Base-by-base conservation (phyloP, 2,113 vertebrate species). In the Lethenteron reissneri region DNA sequence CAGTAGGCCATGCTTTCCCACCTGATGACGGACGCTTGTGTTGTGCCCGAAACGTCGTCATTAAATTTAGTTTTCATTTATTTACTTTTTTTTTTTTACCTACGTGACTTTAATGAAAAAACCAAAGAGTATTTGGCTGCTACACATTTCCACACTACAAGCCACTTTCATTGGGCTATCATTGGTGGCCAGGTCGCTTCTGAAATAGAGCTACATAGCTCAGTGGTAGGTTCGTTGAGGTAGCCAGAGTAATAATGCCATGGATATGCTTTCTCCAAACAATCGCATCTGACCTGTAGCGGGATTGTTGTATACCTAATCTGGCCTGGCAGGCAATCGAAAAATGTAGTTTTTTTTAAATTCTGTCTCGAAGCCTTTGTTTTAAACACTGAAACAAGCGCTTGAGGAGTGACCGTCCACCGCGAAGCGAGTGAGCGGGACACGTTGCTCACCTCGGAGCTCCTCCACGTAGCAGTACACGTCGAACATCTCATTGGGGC, bases 381-480 rank as follows among this genome's bases (percentile, higher is more conserved):
- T 9, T 69, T 69, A 69, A n/a, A 69, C 21, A 9, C 64, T 17
- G 64, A 21, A 17, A 69, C 64, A n/a, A 69, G 64, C 2, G 8
- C 9, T 9, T 2, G 64, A n/a, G 21, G 64, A 69, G 21, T 69
- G 64, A 9, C 8, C 21, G n/a, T 69, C 21, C 9, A 17, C 21
- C 64, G 9, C n/a, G 8, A 10, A 21, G 17, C 60, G 14, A 64
- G 14, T 15, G 60, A 64, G 17, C 4, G 14, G 14, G 12, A 1
- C 11, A 5, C 7, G 62, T 25, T 1, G 79, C 79, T 81, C 82
- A 85, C 92, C 92, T 83, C 77, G 80, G 74, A 92, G 81, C 70
- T 84, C 82, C 57, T 79, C 81, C 56, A 87, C 83, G 71, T 88
- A 97, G 83, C 94, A 97, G 76, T 97, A 97, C 58, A 90, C 91